Evolutionary conservation across 2,797 vertebrate species (phyloP).

Genomic region (Xenops minutus): DNA sequence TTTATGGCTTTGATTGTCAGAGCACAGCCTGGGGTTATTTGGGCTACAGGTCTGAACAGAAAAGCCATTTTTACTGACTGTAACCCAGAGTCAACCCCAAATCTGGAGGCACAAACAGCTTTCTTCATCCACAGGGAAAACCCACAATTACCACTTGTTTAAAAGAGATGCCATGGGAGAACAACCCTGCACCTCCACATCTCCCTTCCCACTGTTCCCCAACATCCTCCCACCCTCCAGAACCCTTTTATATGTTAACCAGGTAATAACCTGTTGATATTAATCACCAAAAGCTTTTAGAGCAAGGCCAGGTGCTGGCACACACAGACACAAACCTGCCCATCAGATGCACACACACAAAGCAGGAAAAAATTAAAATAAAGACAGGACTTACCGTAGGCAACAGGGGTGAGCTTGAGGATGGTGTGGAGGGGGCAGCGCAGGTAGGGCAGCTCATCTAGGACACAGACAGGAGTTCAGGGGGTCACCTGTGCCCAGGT

Average conservation of each 20-base stretch:
- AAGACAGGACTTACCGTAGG: conserved; percentile 83
- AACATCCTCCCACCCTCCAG: background rate
- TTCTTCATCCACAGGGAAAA: background rate
- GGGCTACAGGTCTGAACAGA: background rate
- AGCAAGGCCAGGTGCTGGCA: background rate
- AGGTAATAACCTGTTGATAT: background rate
- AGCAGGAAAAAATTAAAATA: fast-evolving
- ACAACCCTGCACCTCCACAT: background rate
- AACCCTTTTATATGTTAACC: fast-evolving
- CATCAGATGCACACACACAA: no score
- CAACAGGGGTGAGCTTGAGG: conserved; percentile 92
- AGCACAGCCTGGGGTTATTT: fast-evolving
- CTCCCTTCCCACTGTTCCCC: background rate
- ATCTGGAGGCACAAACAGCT: background rate
- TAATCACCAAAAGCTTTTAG: background rate
- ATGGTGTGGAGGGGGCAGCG: conserved; percentile 93
- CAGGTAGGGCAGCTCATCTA: conserved; percentile 94
- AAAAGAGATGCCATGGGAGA: background rate
- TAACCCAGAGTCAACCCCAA: background rate
- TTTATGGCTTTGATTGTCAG: background rate
- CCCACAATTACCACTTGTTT: fast-evolving
- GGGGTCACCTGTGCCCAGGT: background rate
- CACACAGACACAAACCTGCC: fast-evolving
- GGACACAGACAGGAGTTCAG: fast-evolving
- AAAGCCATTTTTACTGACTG: background rate